Base-by-base conservation (phyloP, 2,888 invertebrate species). In the Nymphalis urticae region DNA sequence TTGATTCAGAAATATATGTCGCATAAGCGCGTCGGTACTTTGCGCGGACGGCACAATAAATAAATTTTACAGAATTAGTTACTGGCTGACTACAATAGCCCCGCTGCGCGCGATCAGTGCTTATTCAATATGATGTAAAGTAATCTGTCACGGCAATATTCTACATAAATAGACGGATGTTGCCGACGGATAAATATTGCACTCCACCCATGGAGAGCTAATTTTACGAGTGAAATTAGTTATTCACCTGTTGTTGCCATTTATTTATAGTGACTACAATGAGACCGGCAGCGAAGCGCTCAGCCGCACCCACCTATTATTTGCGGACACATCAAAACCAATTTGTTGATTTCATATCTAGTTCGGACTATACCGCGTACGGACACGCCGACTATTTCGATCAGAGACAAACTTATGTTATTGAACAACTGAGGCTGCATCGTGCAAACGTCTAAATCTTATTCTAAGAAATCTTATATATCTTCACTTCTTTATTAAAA, bases 231-330 rank as follows among this genome's bases (percentile, higher is more conserved):
- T 88, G 88, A 92, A 92, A 92, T 92, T 90, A 92, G 89, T 90
- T 87, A 90, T 90, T 92, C 90, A 92, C 92, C 92, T 92, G 92
- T 90, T 90, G 90, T 90, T 91, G 90, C 86, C 88, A 90, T 92
- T 92, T 92, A 90, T 90, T 79, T 88, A 88, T 86, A 87, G 84
- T 77, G 82, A 83, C 79, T 80, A 92, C 92, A 92, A 92, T 89
- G 86, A 79, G 82, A 74, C 63, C 83, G 82, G 82, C 87, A 86
- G 82, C 81, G 84, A 76, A 85, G 86, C 81, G 79, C 81, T 73
- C 86, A 80, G 85, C 86, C 89, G 85, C 87, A 79, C 90, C 90
- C 84, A 79, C 82, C 84, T 82, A 86, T 89, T 88, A 88, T 90
- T 85, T 81, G 85, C 83, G 77, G 81, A 84, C 81, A 83, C 85